Evolutionary conservation across 2,888 invertebrate species (phyloP), one percentile per base, ranked within the genome.

Genomic region (Blastobasis lacticolella): DNA sequence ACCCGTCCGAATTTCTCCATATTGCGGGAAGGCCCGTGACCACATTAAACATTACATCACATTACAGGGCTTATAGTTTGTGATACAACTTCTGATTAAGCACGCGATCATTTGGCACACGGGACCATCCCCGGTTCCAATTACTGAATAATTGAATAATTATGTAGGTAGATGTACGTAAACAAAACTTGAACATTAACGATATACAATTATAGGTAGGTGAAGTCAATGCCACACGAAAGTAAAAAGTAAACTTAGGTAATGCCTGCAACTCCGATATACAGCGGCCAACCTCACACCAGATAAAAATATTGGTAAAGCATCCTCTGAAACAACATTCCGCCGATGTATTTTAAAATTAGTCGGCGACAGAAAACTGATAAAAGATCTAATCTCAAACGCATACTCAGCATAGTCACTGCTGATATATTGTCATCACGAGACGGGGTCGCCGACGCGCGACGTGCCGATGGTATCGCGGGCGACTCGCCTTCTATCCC

Each of bases 391-490:
- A 59, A 76, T 75, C 74, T 66, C 57, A 51, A 54, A 57, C 56
- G 63, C 69, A 72, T 69, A 69, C 63, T 65, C 60, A 56, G 69
- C 64, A 75, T 73, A 61, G 69, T 67, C 67, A 61, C 66, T 63
- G 68, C 67, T 72, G 66, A 76, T 74, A 78, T 75, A 74, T 70
- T 73, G 69, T 69, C 70, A 63, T 61, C 66, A 58, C 61, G 63
- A 62, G 62, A 64, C 57, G 60, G 62, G 60, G 61, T 59, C 57
- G 57, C 37, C 65, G 64, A 57, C 65, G 62, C n/a, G n/a, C 65
- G 64, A 57, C 58, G 58, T 23, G 23, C 23, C 63, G 67, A 71
- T 70, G 62, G 58, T 69, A 75, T 73, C 73, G 59, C 57, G 49
- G 56, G 56, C 61, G 56, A 23, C 58, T 67, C 64, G 68, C 67